phyloP scores from a whole-genome alignment of 2,113 vertebrate genomes.

The Stegastes partitus region DNA sequence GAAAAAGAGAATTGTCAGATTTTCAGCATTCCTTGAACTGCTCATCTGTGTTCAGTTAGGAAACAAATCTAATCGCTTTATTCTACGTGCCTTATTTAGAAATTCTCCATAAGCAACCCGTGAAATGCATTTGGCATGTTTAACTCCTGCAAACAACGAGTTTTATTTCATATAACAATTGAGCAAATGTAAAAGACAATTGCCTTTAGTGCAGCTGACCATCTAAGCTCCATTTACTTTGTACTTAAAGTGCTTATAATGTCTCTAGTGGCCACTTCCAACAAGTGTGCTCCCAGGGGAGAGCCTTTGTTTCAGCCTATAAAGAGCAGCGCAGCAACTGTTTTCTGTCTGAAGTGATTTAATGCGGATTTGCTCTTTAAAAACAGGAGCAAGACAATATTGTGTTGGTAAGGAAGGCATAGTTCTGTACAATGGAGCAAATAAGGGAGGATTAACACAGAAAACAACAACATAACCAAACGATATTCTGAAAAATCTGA shows the following conservation, averaged over 20 bases:
- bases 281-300: constrained; percentile 20
- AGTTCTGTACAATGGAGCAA: constrained; percentile 6
- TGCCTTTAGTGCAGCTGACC: constrained; percentile 23
- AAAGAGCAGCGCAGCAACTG: constrained; percentile 38
- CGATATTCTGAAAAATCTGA: not conserved
- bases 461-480: constrained; percentile 13
- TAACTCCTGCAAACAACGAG: not conserved
- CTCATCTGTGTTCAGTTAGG: too few relatives aligned
- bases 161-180: not conserved
- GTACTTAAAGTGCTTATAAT: constrained; percentile 33
- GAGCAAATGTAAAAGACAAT: constrained; percentile 13
- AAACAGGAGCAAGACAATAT: constrained; percentile 56
- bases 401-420: constrained; percentile 2
- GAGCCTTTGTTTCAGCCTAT: constrained; percentile 21
- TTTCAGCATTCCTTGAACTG: too few relatives aligned
- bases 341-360: constrained; percentile 66
- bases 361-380: constrained; percentile 62
- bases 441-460: constrained; percentile 4
- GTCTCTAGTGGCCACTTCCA: constrained; percentile 44
- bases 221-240: constrained; percentile 42
- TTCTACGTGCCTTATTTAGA: too few relatives aligned
- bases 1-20: too few relatives aligned
- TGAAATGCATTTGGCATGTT: not conserved
- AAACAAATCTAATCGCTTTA: too few relatives aligned
- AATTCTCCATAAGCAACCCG: too few relatives aligned